Evolutionary conservation across 2,888 invertebrate species (phyloP).

Genomic region (Lithophane ornitopus): DNA sequence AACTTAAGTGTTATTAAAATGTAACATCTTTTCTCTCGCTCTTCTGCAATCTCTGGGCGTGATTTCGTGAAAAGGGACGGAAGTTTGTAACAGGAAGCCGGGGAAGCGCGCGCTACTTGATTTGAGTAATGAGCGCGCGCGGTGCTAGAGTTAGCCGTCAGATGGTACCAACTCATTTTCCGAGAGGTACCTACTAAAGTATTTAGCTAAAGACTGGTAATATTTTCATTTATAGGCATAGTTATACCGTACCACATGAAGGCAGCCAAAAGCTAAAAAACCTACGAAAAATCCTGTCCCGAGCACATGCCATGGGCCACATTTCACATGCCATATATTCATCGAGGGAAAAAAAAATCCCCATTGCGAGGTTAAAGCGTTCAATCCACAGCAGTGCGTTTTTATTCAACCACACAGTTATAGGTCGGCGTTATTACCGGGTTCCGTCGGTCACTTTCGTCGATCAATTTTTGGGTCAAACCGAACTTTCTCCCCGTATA

Average conservation of each 20-base stretch:
- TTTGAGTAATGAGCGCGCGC: too few relatives aligned
- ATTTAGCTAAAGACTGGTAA: not conserved
- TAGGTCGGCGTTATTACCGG: conserved; percentile 79
- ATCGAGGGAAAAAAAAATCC: conserved; percentile 42
- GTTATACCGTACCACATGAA: not conserved
- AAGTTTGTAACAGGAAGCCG: too few relatives aligned
- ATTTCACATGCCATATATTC: conserved; percentile 54
- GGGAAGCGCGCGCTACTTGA: too few relatives aligned
- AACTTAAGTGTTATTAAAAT: too few relatives aligned
- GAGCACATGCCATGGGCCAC: conserved; percentile 21
- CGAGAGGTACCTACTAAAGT: too few relatives aligned
- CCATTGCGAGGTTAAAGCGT: conserved; percentile 20
- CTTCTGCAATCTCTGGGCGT: too few relatives aligned
- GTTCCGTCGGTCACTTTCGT: conserved; percentile 75
- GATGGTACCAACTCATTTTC: too few relatives aligned
- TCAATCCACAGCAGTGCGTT: conserved; percentile 65
- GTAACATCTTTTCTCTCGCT: too few relatives aligned
- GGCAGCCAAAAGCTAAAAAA: not conserved
- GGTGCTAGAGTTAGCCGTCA: too few relatives aligned
- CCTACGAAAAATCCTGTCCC: not conserved
- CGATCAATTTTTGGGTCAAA: conserved; percentile 82
- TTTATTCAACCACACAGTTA: conserved; percentile 83
- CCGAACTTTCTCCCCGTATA: conserved; percentile 69
- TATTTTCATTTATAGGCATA: too few relatives aligned
- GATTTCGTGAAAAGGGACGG: too few relatives aligned